Percentiles rank a stretch among this genome's conserved stretches.
phyloP scores from a whole-genome alignment of 1,140 invertebrate genomes.

The Cyclargus thomasi region DNA sequence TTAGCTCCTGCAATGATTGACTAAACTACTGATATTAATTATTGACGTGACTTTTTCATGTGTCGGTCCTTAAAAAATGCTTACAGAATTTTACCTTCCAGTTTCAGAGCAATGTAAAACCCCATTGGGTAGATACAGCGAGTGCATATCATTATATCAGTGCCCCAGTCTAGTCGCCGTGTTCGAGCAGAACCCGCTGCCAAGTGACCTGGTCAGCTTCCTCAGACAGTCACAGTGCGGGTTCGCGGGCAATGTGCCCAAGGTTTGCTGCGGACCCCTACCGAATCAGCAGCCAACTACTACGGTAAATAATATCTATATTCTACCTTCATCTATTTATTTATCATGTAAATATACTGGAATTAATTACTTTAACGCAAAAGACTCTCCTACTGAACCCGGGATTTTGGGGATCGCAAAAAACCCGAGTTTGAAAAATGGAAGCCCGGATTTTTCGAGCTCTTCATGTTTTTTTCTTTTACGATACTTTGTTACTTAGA shows the following conservation, averaged over 20 bases:
- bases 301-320: constrained; percentile 20
- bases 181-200: constrained; percentile 46
- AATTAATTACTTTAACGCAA: too few relatives aligned
- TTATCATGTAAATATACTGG: too few relatives aligned
- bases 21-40: too few relatives aligned
- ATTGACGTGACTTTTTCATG: too few relatives aligned
- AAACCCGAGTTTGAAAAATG: too few relatives aligned
- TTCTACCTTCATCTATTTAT: background rate
- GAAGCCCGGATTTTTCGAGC: too few relatives aligned
- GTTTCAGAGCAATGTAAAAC: constrained; percentile 50
- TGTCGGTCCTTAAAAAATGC: too few relatives aligned
- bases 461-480: too few relatives aligned
- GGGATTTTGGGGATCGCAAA: too few relatives aligned
- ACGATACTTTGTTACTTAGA: too few relatives aligned
- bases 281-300: constrained; percentile 27
- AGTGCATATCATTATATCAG: constrained; percentile 53
- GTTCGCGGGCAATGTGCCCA: constrained; percentile 53
- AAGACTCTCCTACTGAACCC: too few relatives aligned
- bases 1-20: too few relatives aligned
- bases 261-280: constrained; percentile 63
- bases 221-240: constrained; percentile 59
- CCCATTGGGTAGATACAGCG: constrained; percentile 41
- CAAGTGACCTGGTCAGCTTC: constrained; percentile 35
- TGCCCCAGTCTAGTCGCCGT: constrained; percentile 42
- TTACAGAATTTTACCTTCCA: constrained; percentile 22